Conservation (phyloP, 2,888 invertebrate genomes). For the Slavum lentiscoides region DNA sequence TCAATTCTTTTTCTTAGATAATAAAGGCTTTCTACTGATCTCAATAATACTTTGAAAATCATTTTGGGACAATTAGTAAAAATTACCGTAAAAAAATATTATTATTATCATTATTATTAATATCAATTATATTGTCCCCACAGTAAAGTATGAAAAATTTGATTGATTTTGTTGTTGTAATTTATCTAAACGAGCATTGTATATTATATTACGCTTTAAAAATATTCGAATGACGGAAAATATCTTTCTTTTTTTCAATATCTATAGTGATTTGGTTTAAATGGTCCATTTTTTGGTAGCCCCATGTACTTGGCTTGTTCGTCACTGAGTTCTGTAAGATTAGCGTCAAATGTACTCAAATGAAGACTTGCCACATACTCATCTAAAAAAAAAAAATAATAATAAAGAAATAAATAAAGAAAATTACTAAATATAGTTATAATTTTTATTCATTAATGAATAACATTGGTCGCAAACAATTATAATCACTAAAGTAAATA, state of each 20-base stretch:
- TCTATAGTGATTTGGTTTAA: conserved; percentile 98
- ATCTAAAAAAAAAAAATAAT: conserved; percentile 60
- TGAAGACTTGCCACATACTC: conserved; percentile 97
- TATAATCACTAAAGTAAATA: too few species aligned
- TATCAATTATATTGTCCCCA: not conserved
- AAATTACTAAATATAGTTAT: not conserved
- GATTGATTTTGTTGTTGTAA: not conserved
- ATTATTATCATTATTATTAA: not conserved
- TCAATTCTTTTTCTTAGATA: not conserved
- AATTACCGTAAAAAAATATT: not conserved
- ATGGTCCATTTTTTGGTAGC: conserved; percentile 95
- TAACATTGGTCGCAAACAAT: too few species aligned
- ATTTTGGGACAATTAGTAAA: not conserved
- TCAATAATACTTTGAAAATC: too few species aligned
- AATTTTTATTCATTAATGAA: conserved; percentile 62
- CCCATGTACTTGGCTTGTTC: conserved; percentile 98
- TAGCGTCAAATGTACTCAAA: conserved; percentile 95
- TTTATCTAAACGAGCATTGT: not conserved
- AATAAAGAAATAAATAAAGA: too few species aligned
- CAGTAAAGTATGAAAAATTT: not conserved
- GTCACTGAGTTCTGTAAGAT: conserved; percentile 91
- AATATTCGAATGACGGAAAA: not conserved
- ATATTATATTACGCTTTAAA: not conserved
- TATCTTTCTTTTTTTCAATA: conserved; percentile 60
- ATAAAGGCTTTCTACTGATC: too few species aligned